Conservation (phyloP, 2,888 invertebrate genomes). For the Gibbula magus region DNA sequence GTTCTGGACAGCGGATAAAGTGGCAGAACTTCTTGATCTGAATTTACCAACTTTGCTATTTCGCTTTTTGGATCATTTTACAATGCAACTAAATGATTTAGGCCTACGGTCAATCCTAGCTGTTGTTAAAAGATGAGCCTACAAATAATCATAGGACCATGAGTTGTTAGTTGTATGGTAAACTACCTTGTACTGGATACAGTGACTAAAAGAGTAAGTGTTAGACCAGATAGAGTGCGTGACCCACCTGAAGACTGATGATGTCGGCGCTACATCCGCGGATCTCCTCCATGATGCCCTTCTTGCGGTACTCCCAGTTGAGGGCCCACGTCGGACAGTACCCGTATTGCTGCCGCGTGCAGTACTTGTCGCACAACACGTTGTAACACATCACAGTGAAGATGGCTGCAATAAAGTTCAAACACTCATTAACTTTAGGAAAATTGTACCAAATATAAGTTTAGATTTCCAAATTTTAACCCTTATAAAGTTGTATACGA, state of each 20-base stretch:
- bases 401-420: constrained; percentile 79
- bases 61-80: too few relatives aligned
- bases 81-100: too few relatives aligned
- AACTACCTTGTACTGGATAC: too few relatives aligned
- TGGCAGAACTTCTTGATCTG: too few relatives aligned
- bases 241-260: constrained; percentile 85
- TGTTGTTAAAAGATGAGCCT: too few relatives aligned
- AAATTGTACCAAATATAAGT: not conserved
- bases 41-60: too few relatives aligned
- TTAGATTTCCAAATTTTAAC: not conserved
- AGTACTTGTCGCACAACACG: constrained; percentile 98
- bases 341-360: constrained; percentile 98
- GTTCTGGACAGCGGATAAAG: too few relatives aligned
- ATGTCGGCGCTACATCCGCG: constrained; percentile 97
- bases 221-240: too few relatives aligned
- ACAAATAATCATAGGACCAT: too few relatives aligned
- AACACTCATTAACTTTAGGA: not conserved
- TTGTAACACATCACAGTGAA: constrained; percentile 99
- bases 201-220: too few relatives aligned
- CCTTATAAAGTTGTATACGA: not conserved
- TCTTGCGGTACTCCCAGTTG: constrained; percentile 98
- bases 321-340: constrained; percentile 99
- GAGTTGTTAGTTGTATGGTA: too few relatives aligned
- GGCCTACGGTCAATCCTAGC: too few relatives aligned
- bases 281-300: constrained; percentile 97